phyloP scores from a whole-genome alignment of 1,140 invertebrate genomes.

The Drosophila varians region DNA sequence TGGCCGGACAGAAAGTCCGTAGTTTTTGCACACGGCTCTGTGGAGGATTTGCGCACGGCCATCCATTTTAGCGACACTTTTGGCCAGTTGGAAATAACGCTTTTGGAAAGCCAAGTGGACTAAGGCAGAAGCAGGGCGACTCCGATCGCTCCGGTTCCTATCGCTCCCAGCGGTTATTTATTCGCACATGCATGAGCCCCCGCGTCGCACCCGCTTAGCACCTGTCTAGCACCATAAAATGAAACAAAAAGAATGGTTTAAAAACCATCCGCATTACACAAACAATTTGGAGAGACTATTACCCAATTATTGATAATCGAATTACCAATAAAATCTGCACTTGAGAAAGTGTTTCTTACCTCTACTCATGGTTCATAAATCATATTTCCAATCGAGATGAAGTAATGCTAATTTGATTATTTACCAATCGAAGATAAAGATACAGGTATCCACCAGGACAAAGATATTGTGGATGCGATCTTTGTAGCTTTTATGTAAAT shows the following conservation, averaged over 20 bases:
- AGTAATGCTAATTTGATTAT: neutral
- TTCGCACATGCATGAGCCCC: slow-evolving; percentile 8
- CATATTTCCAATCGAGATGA: slow-evolving; percentile 3
- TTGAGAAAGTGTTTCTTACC: slow-evolving; percentile 10
- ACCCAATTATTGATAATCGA: slow-evolving; percentile 50
- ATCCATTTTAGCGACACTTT: slow-evolving; percentile 26
- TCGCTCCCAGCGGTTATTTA: slow-evolving; percentile 23
- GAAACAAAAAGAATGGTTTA: slow-evolving; percentile 14
- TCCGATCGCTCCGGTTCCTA: slow-evolving; percentile 57
- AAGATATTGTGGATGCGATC: neutral
- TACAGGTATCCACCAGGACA: neutral
- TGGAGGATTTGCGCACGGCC: slow-evolving; percentile 57
- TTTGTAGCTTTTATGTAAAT: neutral
- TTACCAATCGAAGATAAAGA: neutral
- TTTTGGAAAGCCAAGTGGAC: slow-evolving; percentile 64
- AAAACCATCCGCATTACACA: slow-evolving; percentile 20
- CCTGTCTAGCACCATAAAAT: slow-evolving; percentile 44
- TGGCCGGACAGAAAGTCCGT: slow-evolving; percentile 54
- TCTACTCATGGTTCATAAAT: slow-evolving; percentile 44
- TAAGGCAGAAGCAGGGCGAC: slow-evolving; percentile 47
- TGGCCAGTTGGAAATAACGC: slow-evolving; percentile 68
- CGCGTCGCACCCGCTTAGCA: neutral
- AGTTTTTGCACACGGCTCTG: slow-evolving; percentile 68
- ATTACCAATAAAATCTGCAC: slow-evolving; percentile 46
- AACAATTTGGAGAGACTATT: slow-evolving; percentile 33